Evolutionary conservation across 2,797 vertebrate genomes (phyloP), one percentile per base, ranked within the genome.

Genomic region (Paramormyrops hopkinsi): DNA sequence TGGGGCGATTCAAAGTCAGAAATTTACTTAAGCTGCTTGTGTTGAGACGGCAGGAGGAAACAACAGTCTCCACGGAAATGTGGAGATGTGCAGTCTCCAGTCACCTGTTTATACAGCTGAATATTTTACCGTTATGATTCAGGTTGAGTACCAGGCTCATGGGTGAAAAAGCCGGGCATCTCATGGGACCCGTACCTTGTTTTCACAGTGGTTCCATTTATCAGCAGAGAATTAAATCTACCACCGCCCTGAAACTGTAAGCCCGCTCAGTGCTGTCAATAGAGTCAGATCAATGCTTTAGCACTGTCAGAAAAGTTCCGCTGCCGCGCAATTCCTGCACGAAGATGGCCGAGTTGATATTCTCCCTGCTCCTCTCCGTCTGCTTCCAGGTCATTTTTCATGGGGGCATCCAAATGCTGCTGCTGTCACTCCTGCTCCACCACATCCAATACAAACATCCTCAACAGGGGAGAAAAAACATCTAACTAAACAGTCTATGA

Each of bases 401-500:
- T 0, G 0, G 51, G 50, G 29, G 25, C 22, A n/a, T n/a, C 29
- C 25, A 44, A 46, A 88, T 25, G 17, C 69, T 4, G 2, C 2
- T 69, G 51, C 84, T 44, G 54, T 73, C 59, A 88, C 87, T 90
- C 85, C 48, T 11, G 25, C 33, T 3, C 41, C 8, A 14, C 41
- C n/a, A n/a, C 91, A 92, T 92, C 90, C 89, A 85, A 89, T 41
- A 92, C 90, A 87, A 89, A 92, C 90, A 91, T 90, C 91, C 17
- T 29, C 48, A 76, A 53, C 37, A 7, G 33, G 11, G 59, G n/a
- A 12, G 92, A 2, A 2, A 33, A 92, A 91, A 91, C 91, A 93
- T 89, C 91, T 91, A 93, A 94, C 94, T 93, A 95, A 95, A 95
- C 95, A 92, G 94, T 93, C 79, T 90, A 91, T 93, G 94, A 94